Evolutionary conservation across 2,888 invertebrate species (phyloP).

Genomic region (Eristalis arbustorum): DNA sequence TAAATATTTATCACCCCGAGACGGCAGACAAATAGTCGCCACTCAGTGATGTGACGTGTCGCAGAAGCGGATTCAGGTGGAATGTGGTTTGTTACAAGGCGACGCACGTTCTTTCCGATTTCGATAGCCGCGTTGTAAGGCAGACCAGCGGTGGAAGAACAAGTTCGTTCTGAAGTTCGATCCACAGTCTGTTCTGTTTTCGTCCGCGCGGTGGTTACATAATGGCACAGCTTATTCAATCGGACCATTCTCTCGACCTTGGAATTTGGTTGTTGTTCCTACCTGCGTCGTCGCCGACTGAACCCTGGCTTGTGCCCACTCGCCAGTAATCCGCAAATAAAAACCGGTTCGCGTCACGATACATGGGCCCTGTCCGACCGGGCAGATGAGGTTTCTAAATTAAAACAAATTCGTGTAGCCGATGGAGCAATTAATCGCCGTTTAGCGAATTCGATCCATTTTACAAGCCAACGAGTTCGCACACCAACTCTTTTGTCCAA

Average conservation of each 20-base stretch:
- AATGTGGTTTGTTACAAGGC: background rate
- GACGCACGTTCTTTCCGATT: background rate
- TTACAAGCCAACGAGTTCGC: background rate
- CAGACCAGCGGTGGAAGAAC: no score
- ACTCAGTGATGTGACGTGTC: background rate
- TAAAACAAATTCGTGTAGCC: background rate
- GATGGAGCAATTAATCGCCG: background rate
- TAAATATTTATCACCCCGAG: background rate
- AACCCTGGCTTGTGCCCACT: background rate
- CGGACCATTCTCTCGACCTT: background rate
- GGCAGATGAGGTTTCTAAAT: background rate
- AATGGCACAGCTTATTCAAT: background rate
- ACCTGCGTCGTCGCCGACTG: background rate
- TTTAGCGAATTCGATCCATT: background rate
- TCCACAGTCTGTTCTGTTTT: background rate
- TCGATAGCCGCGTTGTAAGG: no score
- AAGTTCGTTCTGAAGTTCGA: background rate
- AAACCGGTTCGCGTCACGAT: background rate
- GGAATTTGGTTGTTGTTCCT: background rate
- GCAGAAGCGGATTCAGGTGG: background rate
- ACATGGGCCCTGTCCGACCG: background rate
- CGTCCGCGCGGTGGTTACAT: background rate
- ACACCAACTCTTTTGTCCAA: background rate
- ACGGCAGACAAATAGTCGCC: background rate
- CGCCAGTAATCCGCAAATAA: background rate